Conservation (phyloP, 2,113 vertebrate genomes). For the Nibea albiflora region DNA sequence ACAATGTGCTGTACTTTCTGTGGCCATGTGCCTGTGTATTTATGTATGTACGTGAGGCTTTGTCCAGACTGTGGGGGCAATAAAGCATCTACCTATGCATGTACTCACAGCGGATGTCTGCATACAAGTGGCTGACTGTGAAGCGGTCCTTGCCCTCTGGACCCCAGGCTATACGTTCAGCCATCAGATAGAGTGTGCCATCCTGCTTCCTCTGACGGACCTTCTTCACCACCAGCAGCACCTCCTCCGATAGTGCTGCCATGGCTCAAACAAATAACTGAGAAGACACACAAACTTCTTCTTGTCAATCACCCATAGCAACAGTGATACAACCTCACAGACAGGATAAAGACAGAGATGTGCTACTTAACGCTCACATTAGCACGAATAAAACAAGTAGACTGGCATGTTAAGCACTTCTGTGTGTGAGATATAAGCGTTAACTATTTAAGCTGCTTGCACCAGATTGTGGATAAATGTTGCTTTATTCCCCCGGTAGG, state of each 20-base stretch:
- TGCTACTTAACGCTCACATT: not conserved
- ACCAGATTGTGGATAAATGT: not conserved
- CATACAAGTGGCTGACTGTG: conserved; percentile 95
- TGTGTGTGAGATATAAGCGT: not conserved
- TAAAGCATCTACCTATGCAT: too few relatives aligned
- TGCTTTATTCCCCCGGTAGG: not conserved
- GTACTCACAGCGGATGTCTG: conserved; percentile 97
- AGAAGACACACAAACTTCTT: not conserved
- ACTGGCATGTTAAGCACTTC: not conserved
- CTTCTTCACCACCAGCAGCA: conserved; percentile 95
- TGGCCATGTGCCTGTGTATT: too few relatives aligned
- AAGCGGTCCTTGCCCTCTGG: conserved; percentile 98
- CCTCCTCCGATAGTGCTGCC: conserved; percentile 98
- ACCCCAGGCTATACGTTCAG: conserved; percentile 96
- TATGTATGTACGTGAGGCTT: too few relatives aligned
- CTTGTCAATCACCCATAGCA: not conserved
- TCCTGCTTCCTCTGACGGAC: conserved; percentile 99
- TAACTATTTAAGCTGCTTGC: not conserved
- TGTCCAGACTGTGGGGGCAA: too few relatives aligned
- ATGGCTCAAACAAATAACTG: conserved; percentile 79
- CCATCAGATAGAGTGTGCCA: conserved; percentile 97
- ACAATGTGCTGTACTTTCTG: too few relatives aligned
- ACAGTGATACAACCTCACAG: not conserved
- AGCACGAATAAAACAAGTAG: not conserved
- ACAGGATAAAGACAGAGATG: not conserved